A percentile compares a stretch with the other conserved stretches of the same genome.
Evolutionary conservation across 2,888 invertebrate species (phyloP).

Genomic region (Augiades crinisus): DNA sequence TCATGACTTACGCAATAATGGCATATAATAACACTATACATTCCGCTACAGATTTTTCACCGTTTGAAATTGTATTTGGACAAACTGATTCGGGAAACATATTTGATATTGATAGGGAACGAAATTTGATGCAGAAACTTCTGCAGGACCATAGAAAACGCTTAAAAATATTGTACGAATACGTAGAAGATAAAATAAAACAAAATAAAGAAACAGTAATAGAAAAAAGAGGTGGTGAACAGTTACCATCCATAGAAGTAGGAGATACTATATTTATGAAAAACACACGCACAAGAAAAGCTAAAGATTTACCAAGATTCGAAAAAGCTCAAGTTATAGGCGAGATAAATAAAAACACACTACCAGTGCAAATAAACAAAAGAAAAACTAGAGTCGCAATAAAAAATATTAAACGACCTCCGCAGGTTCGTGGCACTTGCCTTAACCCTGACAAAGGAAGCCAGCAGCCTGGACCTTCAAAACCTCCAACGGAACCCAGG

Average conservation of each 20-base stretch:
- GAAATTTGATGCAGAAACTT: background rate
- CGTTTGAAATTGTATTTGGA: conserved; percentile 11
- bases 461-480: conserved; percentile 6
- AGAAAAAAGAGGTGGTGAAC: conserved; percentile 12
- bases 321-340: conserved; percentile 3
- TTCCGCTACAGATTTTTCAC: conserved; percentile 1
- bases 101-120: background rate
- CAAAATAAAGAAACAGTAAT: background rate
- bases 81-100: conserved; percentile 19
- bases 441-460: too few relatives aligned
- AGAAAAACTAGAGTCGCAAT: background rate
- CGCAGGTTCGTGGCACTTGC: conserved; percentile 4
- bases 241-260: background rate
- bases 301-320: conserved; percentile 12
- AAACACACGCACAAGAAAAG: conserved; percentile 35
- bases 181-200: background rate
- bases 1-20: conserved; percentile 4
- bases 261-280: conserved; percentile 26
- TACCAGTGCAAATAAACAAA: background rate
- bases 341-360: background rate
- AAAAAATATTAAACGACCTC: conserved; percentile 15
- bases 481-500: conserved; percentile 1
- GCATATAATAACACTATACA: conserved; percentile 9
- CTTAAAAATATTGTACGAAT: background rate
- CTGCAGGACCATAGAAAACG: background rate